Evolutionary conservation across 2,113 vertebrate genomes (phyloP).

Genomic region (Heterotilapia buettikoferi): DNA sequence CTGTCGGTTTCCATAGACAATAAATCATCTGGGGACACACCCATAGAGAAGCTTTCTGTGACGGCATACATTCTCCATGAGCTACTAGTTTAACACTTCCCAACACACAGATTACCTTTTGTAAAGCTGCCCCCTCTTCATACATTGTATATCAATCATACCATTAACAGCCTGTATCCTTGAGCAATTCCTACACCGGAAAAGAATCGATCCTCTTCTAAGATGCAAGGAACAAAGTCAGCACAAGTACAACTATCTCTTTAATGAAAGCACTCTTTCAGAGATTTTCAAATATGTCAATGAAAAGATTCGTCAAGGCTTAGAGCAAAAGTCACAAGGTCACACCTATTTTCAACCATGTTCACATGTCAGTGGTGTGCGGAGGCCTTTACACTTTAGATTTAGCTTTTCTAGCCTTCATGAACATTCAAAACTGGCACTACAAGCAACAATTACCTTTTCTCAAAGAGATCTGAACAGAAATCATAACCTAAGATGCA

Average conservation of each 20-base stretch:
- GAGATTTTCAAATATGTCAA: background rate
- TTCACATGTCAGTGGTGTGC: background rate
- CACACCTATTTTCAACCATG: background rate
- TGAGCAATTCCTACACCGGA: background rate
- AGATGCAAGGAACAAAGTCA: background rate
- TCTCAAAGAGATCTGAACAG: background rate
- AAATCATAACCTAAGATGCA: background rate
- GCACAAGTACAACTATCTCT: background rate
- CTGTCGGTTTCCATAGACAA: background rate
- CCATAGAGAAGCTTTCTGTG: background rate
- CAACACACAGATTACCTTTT: background rate
- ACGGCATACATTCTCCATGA: background rate
- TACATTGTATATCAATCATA: background rate
- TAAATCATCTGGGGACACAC: background rate
- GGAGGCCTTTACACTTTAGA: background rate
- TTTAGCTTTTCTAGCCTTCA: background rate
- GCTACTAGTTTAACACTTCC: background rate
- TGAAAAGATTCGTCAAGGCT: background rate
- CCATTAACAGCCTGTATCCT: background rate
- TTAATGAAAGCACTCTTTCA: background rate
- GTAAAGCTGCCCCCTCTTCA: background rate
- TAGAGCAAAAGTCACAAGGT: background rate
- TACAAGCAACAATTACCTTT: background rate
- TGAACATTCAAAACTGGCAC: background rate
- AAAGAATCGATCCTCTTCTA: background rate